Base-by-base conservation (phyloP, 2,113 vertebrate genomes). In the Centrocercus urophasianus region DNA sequence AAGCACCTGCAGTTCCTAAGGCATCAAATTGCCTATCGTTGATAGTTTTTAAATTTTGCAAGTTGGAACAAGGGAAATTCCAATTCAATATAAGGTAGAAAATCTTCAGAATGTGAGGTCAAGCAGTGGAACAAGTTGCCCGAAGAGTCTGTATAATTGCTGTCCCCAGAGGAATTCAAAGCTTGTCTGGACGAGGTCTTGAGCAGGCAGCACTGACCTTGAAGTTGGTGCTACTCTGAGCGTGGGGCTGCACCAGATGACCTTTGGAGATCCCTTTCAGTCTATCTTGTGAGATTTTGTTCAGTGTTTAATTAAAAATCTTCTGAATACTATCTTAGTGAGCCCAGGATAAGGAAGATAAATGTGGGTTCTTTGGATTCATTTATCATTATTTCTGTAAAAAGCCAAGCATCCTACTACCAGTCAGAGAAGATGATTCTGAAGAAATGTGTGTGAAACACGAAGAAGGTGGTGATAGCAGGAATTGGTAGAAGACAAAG, bases 41-140 rank as follows among this genome's bases (percentile, higher is more conserved):
- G 45, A 77, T 94, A 54, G 54, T 64, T 85, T 93, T 86, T 88
- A 80, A 89, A 74, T 96, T 82, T 91, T 88, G 64, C 92, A 94
- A 86, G 92, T 93, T 89, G 82, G 73, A 96, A 88, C 88, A 93
- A 89, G 93, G 78, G 64, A 73, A 89, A 94, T 90, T 90, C 87
- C 93, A 36, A 65, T 73, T 94, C 40, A 85, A 10, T 84, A 56
- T 61, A 87, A 82, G 52, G 14, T 38, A 89, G 86, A 90, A 89
- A 60, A 80, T 87, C 66, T 92, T 87, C 71, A 94, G 64, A 88
- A 89, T 86, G 79, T 70, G 45, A 91, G 92, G 88, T 95, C 92
- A 95, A 83, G 89, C 54, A 45, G 25, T 75, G 38, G 83, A 69
- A 96, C 42, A 77, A 52, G 83, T 71, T 88, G 65, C 73, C 69